Percentiles rank a stretch among this genome's conserved stretches.
Evolutionary conservation across 1,140 invertebrate species (phyloP).

Genomic region (Neuroterus valhalla): DNA sequence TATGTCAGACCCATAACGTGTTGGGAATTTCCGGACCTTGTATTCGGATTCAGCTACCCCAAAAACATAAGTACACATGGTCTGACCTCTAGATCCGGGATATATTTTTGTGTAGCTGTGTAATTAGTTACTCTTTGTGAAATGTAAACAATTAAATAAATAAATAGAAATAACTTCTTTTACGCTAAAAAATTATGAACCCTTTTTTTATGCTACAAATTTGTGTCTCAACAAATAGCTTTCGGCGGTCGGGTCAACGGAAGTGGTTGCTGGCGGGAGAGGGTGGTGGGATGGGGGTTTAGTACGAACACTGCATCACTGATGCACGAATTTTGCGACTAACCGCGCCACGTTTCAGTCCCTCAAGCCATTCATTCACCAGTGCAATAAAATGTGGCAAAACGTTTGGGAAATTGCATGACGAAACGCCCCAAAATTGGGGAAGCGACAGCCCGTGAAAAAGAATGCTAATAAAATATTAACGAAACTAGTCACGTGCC

Average conservation of each 20-base stretch:
- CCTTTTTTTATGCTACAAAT: background rate
- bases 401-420: slow-evolving; percentile 44
- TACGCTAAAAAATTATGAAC: background rate
- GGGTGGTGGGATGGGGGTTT: slow-evolving; percentile 44
- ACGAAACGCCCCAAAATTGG: slow-evolving; percentile 40
- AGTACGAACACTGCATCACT: slow-evolving; percentile 53
- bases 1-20: no score
- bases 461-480: slow-evolving; percentile 71
- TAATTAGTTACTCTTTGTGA: background rate
- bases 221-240: slow-evolving; percentile 30
- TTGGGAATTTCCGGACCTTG: no score
- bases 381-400: slow-evolving; percentile 55
- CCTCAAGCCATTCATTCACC: slow-evolving; percentile 50
- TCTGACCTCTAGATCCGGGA: no score
- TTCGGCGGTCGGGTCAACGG: slow-evolving; percentile 21
- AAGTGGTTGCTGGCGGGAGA: slow-evolving; percentile 36
- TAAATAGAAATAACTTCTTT: background rate
- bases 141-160: no score
- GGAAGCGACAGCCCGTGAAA: slow-evolving; percentile 40
- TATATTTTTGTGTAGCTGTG: no score
- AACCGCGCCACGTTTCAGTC: slow-evolving; percentile 54
- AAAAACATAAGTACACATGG: no score
- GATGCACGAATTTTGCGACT: slow-evolving; percentile 56
- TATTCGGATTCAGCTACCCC: no score
- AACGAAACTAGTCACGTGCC: slow-evolving; percentile 68